Base-by-base conservation (phyloP, 2,113 vertebrate species). In the Clarias magur region DNA sequence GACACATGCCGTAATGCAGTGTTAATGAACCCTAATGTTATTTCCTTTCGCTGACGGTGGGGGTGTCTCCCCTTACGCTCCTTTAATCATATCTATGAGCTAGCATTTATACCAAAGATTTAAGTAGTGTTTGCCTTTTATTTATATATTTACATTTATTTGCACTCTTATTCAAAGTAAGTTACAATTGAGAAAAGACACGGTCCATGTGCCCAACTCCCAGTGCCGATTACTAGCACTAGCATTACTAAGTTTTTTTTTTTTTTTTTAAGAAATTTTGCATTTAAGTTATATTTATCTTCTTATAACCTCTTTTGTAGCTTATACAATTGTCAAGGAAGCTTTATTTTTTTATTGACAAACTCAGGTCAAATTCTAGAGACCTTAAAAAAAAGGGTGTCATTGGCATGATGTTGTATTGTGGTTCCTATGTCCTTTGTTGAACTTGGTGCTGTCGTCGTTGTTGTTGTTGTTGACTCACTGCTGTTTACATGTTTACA, bases 11-110 rank as follows among this genome's bases (percentile, higher is more conserved):
- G 23, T 82, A 73, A 82, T 60, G 65, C 11, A 62, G 56, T 73
- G n/a, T 62, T 63, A 86, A 86, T 82, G 57, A 86, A 82, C n/a
- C 56, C 5, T 86, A 86, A 86, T 86, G 34, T 72, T 81, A 81
- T 81, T 80, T 70, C 78, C 30, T 80, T 78, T 86, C n/a, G 27
- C 48, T 68, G 54, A 23, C 56, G 70, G 56, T 42, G 56, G 34
- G 13, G 67, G 67, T 10, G 67, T 72, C 65, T 56, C 5, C 53
- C 57, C 27, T 30, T 48, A 48, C 34, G 19, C 76, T 81, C 30
- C 56, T 81, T 86, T n/a, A 59, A 56, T 23, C 54, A 84, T 38
- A 16, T 12, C 21, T 68, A 8, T 86, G 42, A 53, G 27, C 62
- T 57, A 80, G 53, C 62, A 56, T 68, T 80, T 30, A 86, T 68